phyloP scores from a whole-genome alignment of 2,888 invertebrate species.

The Zaprionus bogoriensis region DNA sequence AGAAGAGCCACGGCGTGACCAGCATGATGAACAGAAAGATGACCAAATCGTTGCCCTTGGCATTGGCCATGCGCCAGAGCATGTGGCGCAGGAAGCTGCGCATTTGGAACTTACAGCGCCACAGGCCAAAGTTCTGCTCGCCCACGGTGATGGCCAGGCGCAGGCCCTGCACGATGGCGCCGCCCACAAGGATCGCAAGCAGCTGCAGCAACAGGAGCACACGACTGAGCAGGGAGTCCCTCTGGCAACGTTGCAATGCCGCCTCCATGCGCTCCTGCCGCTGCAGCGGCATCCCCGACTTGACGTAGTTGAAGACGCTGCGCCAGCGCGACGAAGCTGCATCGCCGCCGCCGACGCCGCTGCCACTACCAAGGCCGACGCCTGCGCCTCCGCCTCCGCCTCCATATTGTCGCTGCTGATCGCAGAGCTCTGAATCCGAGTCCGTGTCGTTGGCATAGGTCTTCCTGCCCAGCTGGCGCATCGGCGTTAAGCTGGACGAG shows the following conservation, averaged over 20 bases:
- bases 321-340: slow-evolving; percentile 16
- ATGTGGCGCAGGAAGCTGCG: slow-evolving; percentile 58
- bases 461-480: not conserved
- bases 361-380: too few species aligned
- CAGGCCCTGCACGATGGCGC: slow-evolving; percentile 1
- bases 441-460: slow-evolving; percentile 55
- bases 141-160: not conserved
- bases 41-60: slow-evolving; percentile 59
- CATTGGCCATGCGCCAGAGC: slow-evolving; percentile 74
- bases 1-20: slow-evolving; percentile 61
- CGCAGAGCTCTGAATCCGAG: slow-evolving; percentile 62
- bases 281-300: slow-evolving; percentile 23
- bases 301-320: slow-evolving; percentile 1
- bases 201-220: slow-evolving; percentile 49
- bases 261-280: slow-evolving; percentile 26
- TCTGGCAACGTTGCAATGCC: slow-evolving; percentile 1
- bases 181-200: slow-evolving; percentile 10
- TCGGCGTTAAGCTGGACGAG: not conserved
- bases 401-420: slow-evolving; percentile 17
- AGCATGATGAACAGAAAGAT: slow-evolving; percentile 59
- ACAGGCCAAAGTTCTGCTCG: slow-evolving; percentile 33
- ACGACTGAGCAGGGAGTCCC: slow-evolving; percentile 12
- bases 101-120: slow-evolving; percentile 53
- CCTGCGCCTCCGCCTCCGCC: too few species aligned
- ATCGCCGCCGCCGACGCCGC: too few species aligned